Base-by-base conservation (phyloP, 2,888 invertebrate species). In the Acleris emargana region DNA sequence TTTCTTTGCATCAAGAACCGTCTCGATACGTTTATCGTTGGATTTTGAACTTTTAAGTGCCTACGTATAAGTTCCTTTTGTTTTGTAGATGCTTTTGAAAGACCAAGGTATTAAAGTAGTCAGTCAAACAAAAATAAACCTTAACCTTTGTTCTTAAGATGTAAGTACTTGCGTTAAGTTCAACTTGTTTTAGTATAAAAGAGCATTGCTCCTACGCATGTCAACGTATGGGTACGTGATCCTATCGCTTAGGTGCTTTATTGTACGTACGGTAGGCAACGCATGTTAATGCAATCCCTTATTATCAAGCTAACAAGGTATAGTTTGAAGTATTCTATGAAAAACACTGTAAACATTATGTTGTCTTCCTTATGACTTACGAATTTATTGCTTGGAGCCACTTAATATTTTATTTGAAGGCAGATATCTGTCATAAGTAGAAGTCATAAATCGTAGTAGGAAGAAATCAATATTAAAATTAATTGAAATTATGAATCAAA, bases 161-260 rank as follows among this genome's bases (percentile, higher is more conserved):
- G 25, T 11, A 51, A 32, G 50, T 13, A n/a, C 32, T 17, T 17
- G 9, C 4, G 63, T 47, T 53, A 54, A 20, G 4, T 11, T 28
- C 38, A 22, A 2, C 0, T 64, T 49, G 54, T 51, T 32, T 7
- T 28, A 47, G 62, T 68, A 66, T 69, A 53, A 69, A 53, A 71
- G 70, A 71, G 73, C 70, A 72, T 73, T 78, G 82, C 84, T 82
- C 85, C 84, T 81, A 87, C 87, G 86, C 87, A 83, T 82, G 86
- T 87, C 88, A 86, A 78, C 82, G 77, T 80, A 80, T 82, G 80
- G 79, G 81, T 81, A 80, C 78, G 79, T 76, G 82, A 83, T 83
- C 77, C 68, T 74, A 76, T 81, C 80, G 76, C 74, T 76, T 75
- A 75, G 83, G 82, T 82, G 80, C 77, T 83, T 80, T 82, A 79